Evolutionary conservation across 2,888 invertebrate species (phyloP).

Genomic region (Hypomecis punctinalis): DNA sequence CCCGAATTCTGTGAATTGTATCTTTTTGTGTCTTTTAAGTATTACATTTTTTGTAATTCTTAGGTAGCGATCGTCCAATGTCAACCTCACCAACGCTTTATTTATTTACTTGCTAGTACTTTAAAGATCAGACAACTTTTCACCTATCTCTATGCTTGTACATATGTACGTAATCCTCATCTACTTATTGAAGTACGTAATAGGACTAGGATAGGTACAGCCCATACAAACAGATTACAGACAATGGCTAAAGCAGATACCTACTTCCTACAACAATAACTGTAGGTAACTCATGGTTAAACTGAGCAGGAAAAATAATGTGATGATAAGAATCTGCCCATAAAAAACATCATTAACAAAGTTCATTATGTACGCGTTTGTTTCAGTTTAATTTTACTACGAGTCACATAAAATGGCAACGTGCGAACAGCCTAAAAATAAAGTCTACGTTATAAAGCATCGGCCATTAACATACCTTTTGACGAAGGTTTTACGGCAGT

Average conservation of each 20-base stretch:
- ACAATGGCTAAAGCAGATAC: slow-evolving; percentile 3
- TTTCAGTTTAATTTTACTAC: slow-evolving; percentile 16
- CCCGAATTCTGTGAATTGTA: no score
- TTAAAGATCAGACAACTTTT: no score
- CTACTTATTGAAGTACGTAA: no score
- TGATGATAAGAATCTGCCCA: slow-evolving; percentile 28
- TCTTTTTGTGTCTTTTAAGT: no score
- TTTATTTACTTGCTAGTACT: no score
- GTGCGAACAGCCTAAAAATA: slow-evolving; percentile 19
- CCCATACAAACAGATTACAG: not conserved
- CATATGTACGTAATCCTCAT: no score
- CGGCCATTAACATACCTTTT: slow-evolving; percentile 16
- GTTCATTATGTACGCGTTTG: slow-evolving; percentile 19
- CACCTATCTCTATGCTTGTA: no score
- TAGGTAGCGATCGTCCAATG: no score
- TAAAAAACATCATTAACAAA: slow-evolving; percentile 20
- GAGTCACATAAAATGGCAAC: slow-evolving; percentile 12
- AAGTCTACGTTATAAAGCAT: not conserved
- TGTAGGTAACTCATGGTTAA: slow-evolving; percentile 7
- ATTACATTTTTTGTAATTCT: no score
- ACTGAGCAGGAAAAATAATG: slow-evolving; percentile 25
- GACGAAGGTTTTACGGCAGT: slow-evolving; percentile 14
- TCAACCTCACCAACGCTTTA: no score
- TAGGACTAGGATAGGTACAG: not conserved
- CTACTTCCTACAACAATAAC: not conserved